Percentiles rank a stretch among this genome's conserved stretches.
Conservation (phyloP, 1,140 invertebrate genomes). For the Sarcophaga peregrina region DNA sequence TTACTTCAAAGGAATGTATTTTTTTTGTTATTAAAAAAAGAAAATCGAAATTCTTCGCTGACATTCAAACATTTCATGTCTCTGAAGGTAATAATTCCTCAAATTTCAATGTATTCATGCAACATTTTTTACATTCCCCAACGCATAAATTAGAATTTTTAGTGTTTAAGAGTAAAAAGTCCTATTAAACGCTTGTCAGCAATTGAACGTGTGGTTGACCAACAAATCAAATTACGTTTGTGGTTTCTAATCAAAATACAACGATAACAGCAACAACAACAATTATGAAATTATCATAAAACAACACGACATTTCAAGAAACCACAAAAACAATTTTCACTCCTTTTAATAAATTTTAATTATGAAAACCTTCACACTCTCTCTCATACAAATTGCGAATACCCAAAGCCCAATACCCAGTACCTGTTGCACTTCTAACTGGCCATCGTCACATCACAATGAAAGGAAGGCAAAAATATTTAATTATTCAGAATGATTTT, state of each 20-base stretch:
- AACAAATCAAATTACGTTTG: not conserved
- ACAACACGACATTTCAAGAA: not conserved
- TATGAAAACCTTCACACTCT: too few species aligned
- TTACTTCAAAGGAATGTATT: too few species aligned
- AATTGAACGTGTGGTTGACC: not conserved
- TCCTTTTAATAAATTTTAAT: not conserved
- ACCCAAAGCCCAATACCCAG: not conserved
- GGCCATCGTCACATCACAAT: not conserved
- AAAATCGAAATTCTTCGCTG: too few species aligned
- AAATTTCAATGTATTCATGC: too few species aligned
- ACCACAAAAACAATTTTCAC: constrained; percentile 14
- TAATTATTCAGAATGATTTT: not conserved
- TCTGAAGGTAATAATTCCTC: too few species aligned
- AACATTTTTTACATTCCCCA: too few species aligned
- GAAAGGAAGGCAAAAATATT: not conserved
- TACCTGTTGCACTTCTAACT: not conserved
- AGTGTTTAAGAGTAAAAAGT: too few species aligned
- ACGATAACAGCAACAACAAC: too few species aligned
- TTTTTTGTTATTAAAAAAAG: too few species aligned
- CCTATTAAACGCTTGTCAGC: not conserved
- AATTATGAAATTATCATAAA: not conserved
- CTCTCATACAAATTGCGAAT: not conserved
- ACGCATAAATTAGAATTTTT: too few species aligned
- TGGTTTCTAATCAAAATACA: constrained; percentile 1
- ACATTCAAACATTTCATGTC: too few species aligned